These are phyloP conservation scores for Drosophila hamatofila DNA, from an alignment of 2,888 invertebrate species.

Conservation along the genomic window DNA sequence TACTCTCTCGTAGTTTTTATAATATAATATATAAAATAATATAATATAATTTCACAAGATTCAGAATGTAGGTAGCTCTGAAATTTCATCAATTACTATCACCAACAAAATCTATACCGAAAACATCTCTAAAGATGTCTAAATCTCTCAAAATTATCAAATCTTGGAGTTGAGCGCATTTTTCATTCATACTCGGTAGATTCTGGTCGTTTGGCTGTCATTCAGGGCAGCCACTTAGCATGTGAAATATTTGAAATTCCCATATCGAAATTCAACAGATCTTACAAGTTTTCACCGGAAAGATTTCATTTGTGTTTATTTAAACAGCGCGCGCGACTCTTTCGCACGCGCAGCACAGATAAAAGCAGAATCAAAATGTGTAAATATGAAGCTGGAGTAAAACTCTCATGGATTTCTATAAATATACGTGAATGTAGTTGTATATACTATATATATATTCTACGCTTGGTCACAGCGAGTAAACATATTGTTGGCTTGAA, in stretches of 20 bases:
- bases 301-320: conserved; percentile 50
- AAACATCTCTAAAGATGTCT: neutral
- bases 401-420: conserved; percentile 65
- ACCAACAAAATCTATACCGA: too few relatives aligned
- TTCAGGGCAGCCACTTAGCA: conserved; percentile 62
- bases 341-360: conserved; percentile 35
- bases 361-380: conserved; percentile 33
- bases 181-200: conserved; percentile 46
- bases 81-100: too few relatives aligned
- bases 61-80: too few relatives aligned
- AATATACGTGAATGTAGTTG: conserved; percentile 33
- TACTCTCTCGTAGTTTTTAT: too few relatives aligned
- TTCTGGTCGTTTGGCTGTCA: conserved; percentile 21
- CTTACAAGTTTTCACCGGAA: conserved; percentile 42
- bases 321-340: conserved; percentile 50
- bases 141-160: neutral
- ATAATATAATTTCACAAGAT: too few relatives aligned
- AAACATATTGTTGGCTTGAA: conserved; percentile 40
- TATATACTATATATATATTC: conserved; percentile 21
- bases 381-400: conserved; percentile 32
- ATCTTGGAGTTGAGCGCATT: conserved; percentile 14
- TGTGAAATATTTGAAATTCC: conserved; percentile 61
- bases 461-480: conserved; percentile 29
- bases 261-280: conserved; percentile 47
- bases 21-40: too few relatives aligned